Percentiles rank a stretch among this genome's conserved stretches.
These are phyloP conservation scores for Luscinia megarhynchos DNA, from an alignment of 2,797 vertebrate species.

Conservation along the genomic window DNA sequence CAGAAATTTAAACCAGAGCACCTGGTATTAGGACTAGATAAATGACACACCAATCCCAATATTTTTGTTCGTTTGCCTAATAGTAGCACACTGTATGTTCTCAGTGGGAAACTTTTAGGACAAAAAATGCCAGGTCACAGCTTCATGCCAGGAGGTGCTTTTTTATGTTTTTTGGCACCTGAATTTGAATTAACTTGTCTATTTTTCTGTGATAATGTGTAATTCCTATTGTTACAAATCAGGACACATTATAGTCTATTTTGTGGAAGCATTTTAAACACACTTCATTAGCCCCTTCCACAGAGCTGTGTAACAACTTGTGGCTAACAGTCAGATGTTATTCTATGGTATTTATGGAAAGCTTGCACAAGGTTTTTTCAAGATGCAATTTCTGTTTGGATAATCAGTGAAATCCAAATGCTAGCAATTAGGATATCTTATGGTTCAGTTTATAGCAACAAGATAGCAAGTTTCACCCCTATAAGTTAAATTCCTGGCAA, in stretches of 20 bases:
- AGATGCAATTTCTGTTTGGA: constrained; percentile 15
- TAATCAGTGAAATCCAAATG: background rate
- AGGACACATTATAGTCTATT: background rate
- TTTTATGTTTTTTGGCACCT: background rate
- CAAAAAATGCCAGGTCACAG: background rate
- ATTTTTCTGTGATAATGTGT: background rate
- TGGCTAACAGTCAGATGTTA: background rate
- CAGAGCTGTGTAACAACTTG: background rate
- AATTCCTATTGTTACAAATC: background rate
- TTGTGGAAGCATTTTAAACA: background rate
- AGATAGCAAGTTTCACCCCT: constrained; percentile 34
- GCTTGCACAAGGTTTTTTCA: background rate
- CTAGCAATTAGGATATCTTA: constrained; percentile 32
- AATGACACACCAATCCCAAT: background rate
- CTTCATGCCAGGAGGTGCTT: background rate
- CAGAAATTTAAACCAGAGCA: background rate
- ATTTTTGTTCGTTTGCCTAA: background rate
- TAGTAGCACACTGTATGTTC: background rate
- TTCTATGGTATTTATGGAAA: background rate
- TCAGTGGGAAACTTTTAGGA: background rate
- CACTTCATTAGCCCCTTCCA: background rate
- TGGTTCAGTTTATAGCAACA: constrained; percentile 35
- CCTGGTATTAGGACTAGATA: background rate
- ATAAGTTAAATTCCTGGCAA: constrained; percentile 64
- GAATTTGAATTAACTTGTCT: background rate